Conservation (phyloP, 2,113 vertebrate species). For the Myrmecophaga tridactyla region DNA sequence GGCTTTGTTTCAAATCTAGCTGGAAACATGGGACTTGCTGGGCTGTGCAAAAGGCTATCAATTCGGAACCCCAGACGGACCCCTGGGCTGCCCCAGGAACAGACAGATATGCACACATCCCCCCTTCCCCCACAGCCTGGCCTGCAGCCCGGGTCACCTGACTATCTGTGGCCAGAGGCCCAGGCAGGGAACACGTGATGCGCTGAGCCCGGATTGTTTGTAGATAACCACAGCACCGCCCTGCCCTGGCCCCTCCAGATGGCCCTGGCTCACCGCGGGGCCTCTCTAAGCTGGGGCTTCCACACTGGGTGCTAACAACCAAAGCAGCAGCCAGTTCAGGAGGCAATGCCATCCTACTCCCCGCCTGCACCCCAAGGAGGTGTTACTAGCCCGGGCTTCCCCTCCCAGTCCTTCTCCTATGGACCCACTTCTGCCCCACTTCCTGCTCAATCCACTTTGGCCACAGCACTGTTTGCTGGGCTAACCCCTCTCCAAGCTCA, state of each 20-base stretch:
- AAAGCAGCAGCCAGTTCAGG: background rate
- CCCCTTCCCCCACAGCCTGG: background rate
- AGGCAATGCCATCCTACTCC: background rate
- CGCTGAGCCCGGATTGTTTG: background rate
- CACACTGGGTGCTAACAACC: rapidly evolving
- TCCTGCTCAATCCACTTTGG: background rate
- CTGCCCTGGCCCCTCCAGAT: background rate
- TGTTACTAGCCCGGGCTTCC: background rate
- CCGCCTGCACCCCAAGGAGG: background rate
- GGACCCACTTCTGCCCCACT: too few species aligned
- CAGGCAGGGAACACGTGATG: background rate
- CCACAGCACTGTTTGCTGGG: background rate
- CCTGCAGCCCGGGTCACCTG: constrained; percentile 47
- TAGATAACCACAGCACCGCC: background rate
- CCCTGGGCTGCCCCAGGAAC: background rate
- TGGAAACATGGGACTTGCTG: background rate
- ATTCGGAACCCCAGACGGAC: background rate
- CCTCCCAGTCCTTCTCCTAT: background rate
- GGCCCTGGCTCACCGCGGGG: background rate
- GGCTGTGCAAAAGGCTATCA: background rate
- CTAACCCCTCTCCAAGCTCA: background rate
- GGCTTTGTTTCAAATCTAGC: background rate
- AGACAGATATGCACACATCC: background rate
- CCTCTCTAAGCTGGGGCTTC: background rate
- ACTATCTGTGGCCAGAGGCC: background rate